These are phyloP conservation scores for Nyctibius grandis DNA, from an alignment of 2,797 vertebrate genomes.

Conservation along the genomic window DNA sequence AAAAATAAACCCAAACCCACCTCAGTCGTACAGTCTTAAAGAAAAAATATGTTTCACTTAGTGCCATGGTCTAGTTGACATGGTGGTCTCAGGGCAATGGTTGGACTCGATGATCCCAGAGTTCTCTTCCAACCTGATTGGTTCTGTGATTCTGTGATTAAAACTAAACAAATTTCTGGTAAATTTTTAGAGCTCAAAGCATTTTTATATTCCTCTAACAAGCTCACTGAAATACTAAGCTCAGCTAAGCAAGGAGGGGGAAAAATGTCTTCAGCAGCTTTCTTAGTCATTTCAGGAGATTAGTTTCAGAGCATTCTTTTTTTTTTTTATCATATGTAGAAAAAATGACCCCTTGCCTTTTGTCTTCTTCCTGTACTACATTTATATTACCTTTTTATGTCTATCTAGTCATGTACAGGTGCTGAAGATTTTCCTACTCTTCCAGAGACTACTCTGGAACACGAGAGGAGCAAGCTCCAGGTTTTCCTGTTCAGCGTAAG, in stretches of 20 bases:
- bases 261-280: background rate
- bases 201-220: background rate
- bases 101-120: no score
- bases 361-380: background rate
- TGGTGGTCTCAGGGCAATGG: no score
- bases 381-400: background rate
- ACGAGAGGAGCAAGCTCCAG: background rate
- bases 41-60: background rate
- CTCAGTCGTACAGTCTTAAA: background rate
- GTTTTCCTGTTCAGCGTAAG: background rate
- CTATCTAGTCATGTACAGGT: background rate
- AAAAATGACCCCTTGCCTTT: background rate
- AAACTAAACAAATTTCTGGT: background rate
- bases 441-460: background rate
- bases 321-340: background rate
- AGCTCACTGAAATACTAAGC: background rate
- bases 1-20: background rate
- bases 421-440: background rate
- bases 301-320: background rate
- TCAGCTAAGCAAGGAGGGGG: background rate
- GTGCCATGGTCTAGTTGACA: no score
- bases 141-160: no score
- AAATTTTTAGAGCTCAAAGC: background rate
- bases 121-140: no score
- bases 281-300: background rate